These are phyloP conservation scores for Notarius lentiginosus DNA, from an alignment of 2,113 vertebrate genomes.

Conservation along the genomic window DNA sequence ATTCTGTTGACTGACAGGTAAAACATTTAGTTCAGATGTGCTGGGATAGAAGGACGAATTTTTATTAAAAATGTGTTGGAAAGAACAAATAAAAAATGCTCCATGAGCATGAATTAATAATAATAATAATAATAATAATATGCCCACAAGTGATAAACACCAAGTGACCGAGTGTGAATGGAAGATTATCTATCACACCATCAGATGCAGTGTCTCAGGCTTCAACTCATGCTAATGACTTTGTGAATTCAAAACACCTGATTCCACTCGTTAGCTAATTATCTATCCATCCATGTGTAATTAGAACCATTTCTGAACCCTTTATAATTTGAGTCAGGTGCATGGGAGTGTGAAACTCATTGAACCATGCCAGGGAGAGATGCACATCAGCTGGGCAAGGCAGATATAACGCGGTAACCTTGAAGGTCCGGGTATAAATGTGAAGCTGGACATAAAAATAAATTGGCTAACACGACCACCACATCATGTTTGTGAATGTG, in stretches of 20 bases:
- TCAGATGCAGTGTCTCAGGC: not conserved
- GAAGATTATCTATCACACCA: not conserved
- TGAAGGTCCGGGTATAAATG: not conserved
- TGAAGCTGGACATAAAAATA: constrained; percentile 23
- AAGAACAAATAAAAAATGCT: not conserved
- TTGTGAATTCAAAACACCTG: not conserved
- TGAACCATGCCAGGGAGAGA: not conserved
- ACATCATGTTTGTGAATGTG: not conserved
- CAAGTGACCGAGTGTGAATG: not conserved
- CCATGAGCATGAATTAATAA: not conserved
- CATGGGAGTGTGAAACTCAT: not conserved
- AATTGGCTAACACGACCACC: not conserved
- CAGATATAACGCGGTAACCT: not conserved
- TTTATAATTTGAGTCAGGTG: not conserved
- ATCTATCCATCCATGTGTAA: not conserved
- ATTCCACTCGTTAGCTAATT: constrained; percentile 9
- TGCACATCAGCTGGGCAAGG: not conserved
- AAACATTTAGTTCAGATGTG: not conserved
- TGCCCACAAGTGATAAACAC: not conserved
- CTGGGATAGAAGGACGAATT: not conserved
- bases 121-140: too few relatives aligned
- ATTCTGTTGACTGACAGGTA: not conserved
- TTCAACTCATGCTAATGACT: not conserved
- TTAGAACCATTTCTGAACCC: not conserved
- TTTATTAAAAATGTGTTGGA: not conserved